Evolutionary conservation across 1,140 invertebrate species (phyloP), one percentile per base, ranked within the genome.

Genomic region (Lepidurus arcticus): DNA sequence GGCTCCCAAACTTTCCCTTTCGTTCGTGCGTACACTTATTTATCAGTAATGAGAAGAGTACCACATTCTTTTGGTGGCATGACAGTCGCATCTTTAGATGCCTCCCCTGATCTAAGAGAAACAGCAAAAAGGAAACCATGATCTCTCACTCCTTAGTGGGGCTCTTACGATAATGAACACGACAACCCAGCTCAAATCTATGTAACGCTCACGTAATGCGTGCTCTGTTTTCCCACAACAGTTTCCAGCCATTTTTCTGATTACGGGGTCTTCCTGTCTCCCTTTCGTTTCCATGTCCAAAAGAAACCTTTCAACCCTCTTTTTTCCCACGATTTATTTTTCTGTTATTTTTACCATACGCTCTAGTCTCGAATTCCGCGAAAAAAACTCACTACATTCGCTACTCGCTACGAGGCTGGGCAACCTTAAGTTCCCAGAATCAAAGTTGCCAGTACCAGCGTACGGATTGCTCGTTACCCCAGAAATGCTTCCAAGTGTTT

Each of bases 161-260:
- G 53, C 53, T 65, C 53, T 65, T 65, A 65, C 21, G 53, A 65
- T 65, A 65, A 65, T 65, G 53, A 65, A 65, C 53, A 65, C 53
- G 53, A 65, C 53, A 65, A 65, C 53, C 53, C 53, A 65, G 53
- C 53, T 65, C 53, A 65, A 65, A 65, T 65, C 53, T 65, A 65
- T 65, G 53, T 65, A 65, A 65, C 21, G 53, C 53, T 65, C 53
- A 65, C 53, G 53, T 65, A 65, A 65, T 65, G 53, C 53, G 53
- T 65, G 53, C 53, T 16, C 16, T 65, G 53, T 65, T 65, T 65
- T 7, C 53, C 53, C 21, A n/a, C 53, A 65, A 21, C 53, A 9
- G 13, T 65, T 13, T 13, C 53, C 21, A 65, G 53, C 53, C 53
- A 65, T 65, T 65, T 65, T 65, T 65, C 53, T 65, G 53, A 65